Conservation (phyloP, 2,797 vertebrate species). For the Florisuga fusca region DNA sequence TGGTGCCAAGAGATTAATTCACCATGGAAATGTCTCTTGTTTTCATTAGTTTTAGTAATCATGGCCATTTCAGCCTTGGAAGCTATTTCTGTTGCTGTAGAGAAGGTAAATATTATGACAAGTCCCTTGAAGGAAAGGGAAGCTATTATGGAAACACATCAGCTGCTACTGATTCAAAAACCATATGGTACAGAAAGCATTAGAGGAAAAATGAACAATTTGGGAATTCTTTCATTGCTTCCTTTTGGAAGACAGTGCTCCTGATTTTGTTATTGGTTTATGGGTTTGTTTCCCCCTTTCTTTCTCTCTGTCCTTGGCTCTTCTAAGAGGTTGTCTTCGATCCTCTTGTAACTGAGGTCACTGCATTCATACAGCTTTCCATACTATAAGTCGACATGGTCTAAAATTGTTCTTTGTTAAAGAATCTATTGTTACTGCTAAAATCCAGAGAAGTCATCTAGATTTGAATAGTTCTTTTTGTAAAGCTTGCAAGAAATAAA, state of each 20-base stretch:
- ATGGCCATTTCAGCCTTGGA: slow-evolving; percentile 25
- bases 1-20: slow-evolving; percentile 1
- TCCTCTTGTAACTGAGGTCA: neutral
- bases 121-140: slow-evolving; percentile 52
- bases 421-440: neutral
- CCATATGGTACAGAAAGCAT: slow-evolving; percentile 9
- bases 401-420: neutral
- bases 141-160: slow-evolving; percentile 37
- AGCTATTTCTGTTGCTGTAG: slow-evolving; percentile 46
- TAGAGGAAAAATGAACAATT: slow-evolving; percentile 2
- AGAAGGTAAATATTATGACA: slow-evolving; percentile 63
- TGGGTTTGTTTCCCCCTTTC: neutral
- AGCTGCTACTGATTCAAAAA: slow-evolving; percentile 50
- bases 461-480: neutral
- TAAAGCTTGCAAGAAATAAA: neutral
- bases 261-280: neutral
- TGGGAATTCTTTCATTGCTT: slow-evolving; percentile 9
- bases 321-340: neutral
- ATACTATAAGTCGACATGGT: neutral
- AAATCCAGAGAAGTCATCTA: neutral
- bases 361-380: neutral
- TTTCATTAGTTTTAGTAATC: slow-evolving; percentile 6
- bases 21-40: slow-evolving; percentile 3
- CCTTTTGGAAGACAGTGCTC: neutral
- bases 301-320: neutral